phyloP scores from a whole-genome alignment of 2,113 vertebrate genomes.

The Festucalex cinctus region DNA sequence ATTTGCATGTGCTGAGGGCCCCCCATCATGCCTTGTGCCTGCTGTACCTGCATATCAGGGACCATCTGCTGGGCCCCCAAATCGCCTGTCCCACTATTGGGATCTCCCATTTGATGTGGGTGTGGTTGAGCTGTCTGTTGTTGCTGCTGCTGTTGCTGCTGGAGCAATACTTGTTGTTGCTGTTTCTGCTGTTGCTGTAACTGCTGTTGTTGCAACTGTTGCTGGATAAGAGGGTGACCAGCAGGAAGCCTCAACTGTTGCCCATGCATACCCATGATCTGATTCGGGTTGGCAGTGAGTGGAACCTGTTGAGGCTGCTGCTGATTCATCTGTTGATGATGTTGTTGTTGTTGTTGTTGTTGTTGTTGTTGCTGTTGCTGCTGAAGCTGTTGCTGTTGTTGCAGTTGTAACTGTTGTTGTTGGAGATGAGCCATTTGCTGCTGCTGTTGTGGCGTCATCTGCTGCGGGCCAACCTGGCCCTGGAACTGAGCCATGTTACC shows the following conservation, averaged over 20 bases:
- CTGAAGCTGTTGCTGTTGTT: constrained; percentile 72
- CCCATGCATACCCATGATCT: constrained; percentile 89
- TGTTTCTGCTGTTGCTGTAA: constrained; percentile 59
- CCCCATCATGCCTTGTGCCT: constrained; percentile 84
- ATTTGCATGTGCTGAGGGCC: constrained; percentile 90
- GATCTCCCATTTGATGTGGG: constrained; percentile 82
- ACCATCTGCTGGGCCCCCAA: constrained; percentile 84
- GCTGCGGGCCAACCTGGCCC: constrained; percentile 76
- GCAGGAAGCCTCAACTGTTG: constrained; percentile 84
- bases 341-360: constrained; percentile 66
- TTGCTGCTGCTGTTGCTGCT: constrained; percentile 72
- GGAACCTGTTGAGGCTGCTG: constrained; percentile 82
- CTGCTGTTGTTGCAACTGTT: constrained; percentile 75
- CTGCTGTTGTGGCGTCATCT: constrained; percentile 78
- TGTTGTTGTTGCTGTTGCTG: constrained; percentile 79
- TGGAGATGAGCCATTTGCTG: constrained; percentile 81
- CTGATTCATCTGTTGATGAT: constrained; percentile 78
- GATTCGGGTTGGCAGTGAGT: constrained; percentile 84
- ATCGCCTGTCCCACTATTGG: constrained; percentile 73
- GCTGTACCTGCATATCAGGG: constrained; percentile 87
- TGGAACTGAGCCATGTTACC: constrained; percentile 89
- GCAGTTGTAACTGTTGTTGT: constrained; percentile 78
- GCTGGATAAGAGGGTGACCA: constrained; percentile 85
- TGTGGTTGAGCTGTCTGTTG: constrained; percentile 75
- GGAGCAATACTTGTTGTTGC: constrained; percentile 63